These are phyloP conservation scores for Papilio polytes DNA, from an alignment of 1,140 invertebrate genomes.

Conservation along the genomic window DNA sequence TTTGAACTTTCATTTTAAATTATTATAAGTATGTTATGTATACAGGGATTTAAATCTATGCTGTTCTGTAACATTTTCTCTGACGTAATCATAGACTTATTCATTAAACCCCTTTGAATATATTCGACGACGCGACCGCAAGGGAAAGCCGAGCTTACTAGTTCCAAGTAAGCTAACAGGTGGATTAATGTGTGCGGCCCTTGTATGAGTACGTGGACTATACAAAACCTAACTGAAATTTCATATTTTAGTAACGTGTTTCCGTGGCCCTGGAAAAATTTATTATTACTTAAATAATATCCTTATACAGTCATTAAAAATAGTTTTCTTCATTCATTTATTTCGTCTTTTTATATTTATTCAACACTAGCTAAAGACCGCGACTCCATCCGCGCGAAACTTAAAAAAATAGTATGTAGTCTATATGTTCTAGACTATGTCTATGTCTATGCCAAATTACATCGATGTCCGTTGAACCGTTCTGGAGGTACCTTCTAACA, in stretches of 20 bases:
- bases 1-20: slow-evolving; percentile 39
- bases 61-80: neutral
- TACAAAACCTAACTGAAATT: slow-evolving; percentile 1
- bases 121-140: slow-evolving; percentile 4
- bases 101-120: slow-evolving; percentile 27
- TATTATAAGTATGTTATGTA: neutral
- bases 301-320: too few species aligned
- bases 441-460: too few species aligned
- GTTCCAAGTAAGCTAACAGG: slow-evolving; percentile 29
- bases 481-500: too few species aligned
- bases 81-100: slow-evolving; percentile 24
- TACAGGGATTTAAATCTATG: neutral
- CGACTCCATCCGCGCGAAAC: too few species aligned
- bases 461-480: too few species aligned
- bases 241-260: neutral
- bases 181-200: slow-evolving; percentile 26
- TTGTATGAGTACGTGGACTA: slow-evolving; percentile 7
- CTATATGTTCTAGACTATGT: too few species aligned
- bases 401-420: too few species aligned
- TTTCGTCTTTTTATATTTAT: too few species aligned
- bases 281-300: neutral
- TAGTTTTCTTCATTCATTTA: too few species aligned
- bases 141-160: slow-evolving; percentile 24
- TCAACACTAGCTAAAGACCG: too few species aligned
- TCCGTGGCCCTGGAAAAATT: neutral